Conservation (phyloP, 2,113 vertebrate species). For the Mystacornis crossleyi region DNA sequence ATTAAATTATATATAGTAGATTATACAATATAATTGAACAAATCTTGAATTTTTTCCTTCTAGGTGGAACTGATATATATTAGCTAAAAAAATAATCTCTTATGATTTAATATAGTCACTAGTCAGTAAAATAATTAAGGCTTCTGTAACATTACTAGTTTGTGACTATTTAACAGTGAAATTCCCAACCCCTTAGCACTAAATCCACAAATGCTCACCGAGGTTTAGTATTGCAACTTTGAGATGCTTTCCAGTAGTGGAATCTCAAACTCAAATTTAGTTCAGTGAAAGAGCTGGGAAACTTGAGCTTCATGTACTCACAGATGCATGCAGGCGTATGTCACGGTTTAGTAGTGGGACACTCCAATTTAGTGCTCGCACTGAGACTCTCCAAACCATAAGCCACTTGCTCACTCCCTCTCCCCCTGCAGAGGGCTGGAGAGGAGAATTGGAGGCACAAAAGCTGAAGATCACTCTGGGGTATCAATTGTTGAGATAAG, state of each 20-base stretch:
- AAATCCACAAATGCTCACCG: background rate
- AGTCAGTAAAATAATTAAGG: background rate
- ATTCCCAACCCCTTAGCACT: background rate
- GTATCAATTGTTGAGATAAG: background rate
- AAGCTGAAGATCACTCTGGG: background rate
- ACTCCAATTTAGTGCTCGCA: background rate
- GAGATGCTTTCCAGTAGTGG: background rate
- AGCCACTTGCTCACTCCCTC: background rate
- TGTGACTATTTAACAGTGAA: background rate
- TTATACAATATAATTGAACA: background rate
- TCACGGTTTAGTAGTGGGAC: background rate
- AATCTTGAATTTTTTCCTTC: background rate
- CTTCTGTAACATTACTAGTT: background rate
- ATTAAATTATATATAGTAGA: background rate
- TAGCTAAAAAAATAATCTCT: background rate
- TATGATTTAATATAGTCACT: background rate
- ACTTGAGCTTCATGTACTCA: background rate
- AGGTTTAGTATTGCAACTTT: background rate
- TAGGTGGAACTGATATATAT: background rate
- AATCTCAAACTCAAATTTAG: background rate
- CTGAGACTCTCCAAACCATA: background rate
- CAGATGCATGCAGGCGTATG: rapidly evolving
- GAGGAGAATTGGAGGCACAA: background rate
- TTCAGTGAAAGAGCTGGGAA: background rate
- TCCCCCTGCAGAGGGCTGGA: background rate